Evolutionary conservation across 2,888 invertebrate genomes (phyloP).

Genomic region (Geotrupes spiniger): DNA sequence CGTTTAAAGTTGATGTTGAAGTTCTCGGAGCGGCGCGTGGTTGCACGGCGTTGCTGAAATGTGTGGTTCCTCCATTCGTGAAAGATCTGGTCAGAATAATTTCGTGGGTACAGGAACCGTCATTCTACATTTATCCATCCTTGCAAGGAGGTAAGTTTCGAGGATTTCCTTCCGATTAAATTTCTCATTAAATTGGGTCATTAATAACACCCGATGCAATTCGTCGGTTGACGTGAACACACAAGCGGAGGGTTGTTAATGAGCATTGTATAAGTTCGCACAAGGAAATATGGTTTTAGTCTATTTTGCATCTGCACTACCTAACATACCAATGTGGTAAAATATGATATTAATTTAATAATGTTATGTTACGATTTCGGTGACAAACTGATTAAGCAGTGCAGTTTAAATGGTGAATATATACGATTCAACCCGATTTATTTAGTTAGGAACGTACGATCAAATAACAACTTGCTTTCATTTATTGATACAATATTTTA

Average conservation of each 20-base stretch:
- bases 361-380: too few species aligned
- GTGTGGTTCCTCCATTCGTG: constrained; percentile 70
- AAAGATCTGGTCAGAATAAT: constrained; percentile 72
- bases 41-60: constrained; percentile 70
- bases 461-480: too few species aligned
- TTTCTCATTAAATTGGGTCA: constrained; percentile 14
- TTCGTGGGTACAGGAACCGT: constrained; percentile 73
- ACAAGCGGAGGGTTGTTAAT: background rate
- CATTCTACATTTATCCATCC: constrained; percentile 71
- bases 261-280: constrained; percentile 1
- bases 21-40: constrained; percentile 67
- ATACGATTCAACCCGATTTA: too few species aligned
- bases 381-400: too few species aligned
- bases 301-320: too few species aligned
- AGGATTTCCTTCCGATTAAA: constrained; percentile 5
- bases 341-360: too few species aligned
- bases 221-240: constrained; percentile 6
- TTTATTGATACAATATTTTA: too few species aligned
- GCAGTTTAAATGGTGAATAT: too few species aligned
- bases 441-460: too few species aligned
- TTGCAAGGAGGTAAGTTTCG: constrained; percentile 63
- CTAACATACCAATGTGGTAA: too few species aligned
- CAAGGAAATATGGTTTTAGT: too few species aligned
- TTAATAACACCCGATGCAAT: constrained; percentile 15
- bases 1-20: constrained; percentile 71